These are phyloP conservation scores for Sylvicapra grimmia DNA, from an alignment of 2,113 vertebrate species.

Conservation along the genomic window DNA sequence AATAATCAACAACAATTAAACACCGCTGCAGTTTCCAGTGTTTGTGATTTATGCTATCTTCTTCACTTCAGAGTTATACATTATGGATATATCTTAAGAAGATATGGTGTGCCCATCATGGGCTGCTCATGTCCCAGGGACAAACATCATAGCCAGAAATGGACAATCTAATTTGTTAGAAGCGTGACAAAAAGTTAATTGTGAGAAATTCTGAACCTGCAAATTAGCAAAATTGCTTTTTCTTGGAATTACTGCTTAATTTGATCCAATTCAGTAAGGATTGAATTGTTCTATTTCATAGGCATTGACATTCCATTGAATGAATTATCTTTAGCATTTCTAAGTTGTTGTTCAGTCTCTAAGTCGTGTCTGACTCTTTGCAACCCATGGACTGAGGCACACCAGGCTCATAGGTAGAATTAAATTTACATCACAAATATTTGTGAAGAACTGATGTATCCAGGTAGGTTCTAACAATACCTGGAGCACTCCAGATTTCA, in stretches of 20 bases:
- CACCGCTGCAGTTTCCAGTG: not conserved
- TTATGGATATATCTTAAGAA: not conserved
- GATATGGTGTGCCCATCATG: not conserved
- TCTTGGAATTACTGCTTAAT: not conserved
- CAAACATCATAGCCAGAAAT: not conserved
- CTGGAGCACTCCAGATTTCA: not conserved
- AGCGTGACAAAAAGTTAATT: not conserved
- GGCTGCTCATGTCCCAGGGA: not conserved
- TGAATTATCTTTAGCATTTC: slow-evolving; percentile 12
- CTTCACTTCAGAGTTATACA: not conserved
- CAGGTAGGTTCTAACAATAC: not conserved
- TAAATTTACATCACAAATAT: not conserved
- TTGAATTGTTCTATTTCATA: not conserved
- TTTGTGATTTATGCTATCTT: not conserved
- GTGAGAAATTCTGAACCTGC: not conserved
- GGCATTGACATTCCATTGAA: not conserved
- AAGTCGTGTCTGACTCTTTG: not conserved
- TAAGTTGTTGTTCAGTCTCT: not conserved
- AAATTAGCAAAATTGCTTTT: not conserved
- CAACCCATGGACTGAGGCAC: accelerated
- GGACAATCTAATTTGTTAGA: not conserved
- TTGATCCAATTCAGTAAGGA: not conserved
- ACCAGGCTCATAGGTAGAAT: not conserved
- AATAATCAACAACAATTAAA: not conserved
- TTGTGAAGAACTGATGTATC: not conserved